phyloP scores from a whole-genome alignment of 2,113 vertebrate species.

The Xyrauchen texanus region DNA sequence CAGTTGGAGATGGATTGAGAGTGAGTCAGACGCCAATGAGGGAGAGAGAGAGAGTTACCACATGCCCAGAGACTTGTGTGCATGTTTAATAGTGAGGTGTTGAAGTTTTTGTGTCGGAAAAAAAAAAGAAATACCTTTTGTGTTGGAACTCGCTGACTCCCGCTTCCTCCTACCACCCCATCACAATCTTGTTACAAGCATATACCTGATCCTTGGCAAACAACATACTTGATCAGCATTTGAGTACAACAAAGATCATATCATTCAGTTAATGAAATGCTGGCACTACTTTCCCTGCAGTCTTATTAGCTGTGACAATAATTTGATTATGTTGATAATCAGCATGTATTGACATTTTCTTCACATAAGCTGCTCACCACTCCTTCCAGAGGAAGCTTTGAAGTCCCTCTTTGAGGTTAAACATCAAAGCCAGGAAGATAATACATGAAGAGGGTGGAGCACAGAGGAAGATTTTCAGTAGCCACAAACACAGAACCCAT shows the following conservation, averaged over 20 bases:
- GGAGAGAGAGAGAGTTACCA: too few relatives aligned
- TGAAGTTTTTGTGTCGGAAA: too few relatives aligned
- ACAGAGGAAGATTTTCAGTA: conserved; percentile 24
- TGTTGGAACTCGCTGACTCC: too few relatives aligned
- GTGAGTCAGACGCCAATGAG: too few relatives aligned
- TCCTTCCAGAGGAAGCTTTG: conserved; percentile 62
- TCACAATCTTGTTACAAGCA: too few relatives aligned
- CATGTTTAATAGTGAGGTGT: too few relatives aligned
- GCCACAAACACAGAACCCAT: neutral
- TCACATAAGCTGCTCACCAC: conserved; percentile 64
- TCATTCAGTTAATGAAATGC: neutral
- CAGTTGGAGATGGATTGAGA: too few relatives aligned
- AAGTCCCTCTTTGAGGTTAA: conserved; percentile 68
- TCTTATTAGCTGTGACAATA: neutral
- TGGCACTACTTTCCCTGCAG: neutral
- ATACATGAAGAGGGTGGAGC: conserved; percentile 52
- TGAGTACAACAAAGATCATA: conserved; percentile 15
- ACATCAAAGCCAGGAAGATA: conserved; percentile 63
- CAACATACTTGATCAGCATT: conserved; percentile 9
- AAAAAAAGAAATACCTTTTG: too few relatives aligned
- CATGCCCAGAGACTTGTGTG: too few relatives aligned
- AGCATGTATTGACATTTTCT: conserved; percentile 68
- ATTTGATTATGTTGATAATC: conserved; percentile 56
- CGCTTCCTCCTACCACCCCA: too few relatives aligned
- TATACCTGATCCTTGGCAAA: conserved; percentile 15